Percentiles rank a stretch among this genome's conserved stretches.
These are phyloP conservation scores for Chanos chanos DNA, from an alignment of 2,797 vertebrate genomes.

Conservation along the genomic window DNA sequence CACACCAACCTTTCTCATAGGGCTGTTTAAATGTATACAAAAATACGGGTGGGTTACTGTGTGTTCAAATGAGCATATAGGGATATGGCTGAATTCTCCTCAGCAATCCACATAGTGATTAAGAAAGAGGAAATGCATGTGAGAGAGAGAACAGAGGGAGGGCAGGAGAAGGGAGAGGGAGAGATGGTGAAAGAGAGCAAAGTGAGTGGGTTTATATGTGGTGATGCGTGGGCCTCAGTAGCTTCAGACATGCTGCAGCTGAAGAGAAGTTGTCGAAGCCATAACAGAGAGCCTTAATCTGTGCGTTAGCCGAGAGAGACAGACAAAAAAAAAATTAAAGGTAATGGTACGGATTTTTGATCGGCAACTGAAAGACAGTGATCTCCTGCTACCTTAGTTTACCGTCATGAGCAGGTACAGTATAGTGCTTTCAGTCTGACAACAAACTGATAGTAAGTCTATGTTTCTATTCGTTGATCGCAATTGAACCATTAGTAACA, in stretches of 20 bases:
- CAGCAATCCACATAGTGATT: background rate
- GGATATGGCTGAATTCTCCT: background rate
- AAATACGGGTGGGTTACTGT: background rate
- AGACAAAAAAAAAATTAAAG: conserved; percentile 6
- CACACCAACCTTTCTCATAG: background rate
- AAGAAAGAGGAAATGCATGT: background rate
- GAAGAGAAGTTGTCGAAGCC: conserved; percentile 50
- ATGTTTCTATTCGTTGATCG: too few species aligned
- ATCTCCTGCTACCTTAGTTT: too few species aligned
- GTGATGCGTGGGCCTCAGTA: conserved; percentile 58
- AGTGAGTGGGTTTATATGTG: conserved; percentile 49
- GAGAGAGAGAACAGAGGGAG: conserved; percentile 7
- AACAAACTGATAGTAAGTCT: too few species aligned
- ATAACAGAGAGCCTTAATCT: conserved; percentile 39
- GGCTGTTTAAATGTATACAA: background rate
- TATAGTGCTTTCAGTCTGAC: too few species aligned
- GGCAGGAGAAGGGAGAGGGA: background rate
- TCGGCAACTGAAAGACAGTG: background rate
- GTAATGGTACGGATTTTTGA: conserved; percentile 11
- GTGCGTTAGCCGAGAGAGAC: conserved; percentile 21
- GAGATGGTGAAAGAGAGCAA: conserved; percentile 2
- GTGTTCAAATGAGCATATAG: background rate
- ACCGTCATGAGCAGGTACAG: too few species aligned
- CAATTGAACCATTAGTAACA: background rate
- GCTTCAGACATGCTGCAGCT: conserved; percentile 39